phyloP scores from a whole-genome alignment of 2,113 vertebrate species.

The Chloropsis hardwickii region DNA sequence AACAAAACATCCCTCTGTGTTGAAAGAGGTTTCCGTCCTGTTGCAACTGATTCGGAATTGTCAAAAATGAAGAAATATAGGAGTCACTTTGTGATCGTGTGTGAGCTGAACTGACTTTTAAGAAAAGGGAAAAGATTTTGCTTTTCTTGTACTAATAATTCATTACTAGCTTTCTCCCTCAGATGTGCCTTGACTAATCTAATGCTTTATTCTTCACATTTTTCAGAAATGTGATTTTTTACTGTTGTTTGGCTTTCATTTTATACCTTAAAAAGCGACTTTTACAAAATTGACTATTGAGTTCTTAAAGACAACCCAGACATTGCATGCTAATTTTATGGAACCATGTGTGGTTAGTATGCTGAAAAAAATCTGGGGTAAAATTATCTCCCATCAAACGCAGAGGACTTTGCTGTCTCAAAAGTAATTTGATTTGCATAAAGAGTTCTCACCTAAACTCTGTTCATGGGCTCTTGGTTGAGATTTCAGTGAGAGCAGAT shows the following conservation, averaged over 20 bases:
- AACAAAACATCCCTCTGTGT: neutral
- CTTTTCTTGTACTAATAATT: neutral
- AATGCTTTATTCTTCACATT: neutral
- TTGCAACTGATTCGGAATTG: neutral
- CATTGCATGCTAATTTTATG: neutral
- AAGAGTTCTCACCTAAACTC: neutral
- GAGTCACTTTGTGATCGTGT: rapidly evolving
- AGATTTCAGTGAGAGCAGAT: neutral
- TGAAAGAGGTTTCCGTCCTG: neutral
- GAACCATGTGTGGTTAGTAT: neutral
- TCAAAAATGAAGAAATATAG: neutral
- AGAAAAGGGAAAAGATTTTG: neutral
- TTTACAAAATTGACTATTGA: neutral
- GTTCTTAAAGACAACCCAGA: neutral
- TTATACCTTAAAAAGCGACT: neutral
- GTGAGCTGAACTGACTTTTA: neutral
- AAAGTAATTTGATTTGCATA: neutral
- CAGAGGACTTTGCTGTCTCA: neutral
- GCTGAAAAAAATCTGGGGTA: neutral
- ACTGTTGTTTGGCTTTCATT: neutral
- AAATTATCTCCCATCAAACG: neutral
- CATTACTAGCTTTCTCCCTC: neutral
- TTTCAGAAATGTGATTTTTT: neutral
- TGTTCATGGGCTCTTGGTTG: neutral
- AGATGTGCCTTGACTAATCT: neutral